A percentile compares a stretch with the other conserved stretches of the same genome.
Evolutionary conservation across 2,797 vertebrate species (phyloP).

Genomic region (Artibeus lituratus): DNA sequence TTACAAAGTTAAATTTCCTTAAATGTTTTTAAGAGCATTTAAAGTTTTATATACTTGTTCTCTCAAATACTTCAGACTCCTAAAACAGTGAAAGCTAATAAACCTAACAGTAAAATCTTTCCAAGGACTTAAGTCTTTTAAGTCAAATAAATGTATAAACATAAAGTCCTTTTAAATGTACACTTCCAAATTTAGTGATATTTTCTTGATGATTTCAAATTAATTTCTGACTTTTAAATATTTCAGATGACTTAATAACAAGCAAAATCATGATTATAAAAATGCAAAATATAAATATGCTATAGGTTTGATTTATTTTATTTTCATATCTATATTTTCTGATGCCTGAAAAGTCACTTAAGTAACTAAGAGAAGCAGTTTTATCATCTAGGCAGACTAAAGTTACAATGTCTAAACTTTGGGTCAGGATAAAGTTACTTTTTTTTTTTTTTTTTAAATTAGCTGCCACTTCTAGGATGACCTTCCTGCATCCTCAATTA

Average conservation of each 20-base stretch:
- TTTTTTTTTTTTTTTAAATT: conserved; percentile 52
- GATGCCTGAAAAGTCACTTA: background rate
- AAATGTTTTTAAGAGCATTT: background rate
- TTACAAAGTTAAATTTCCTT: background rate
- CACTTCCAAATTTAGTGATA: background rate
- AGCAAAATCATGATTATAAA: background rate
- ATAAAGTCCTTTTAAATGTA: conserved; percentile 12
- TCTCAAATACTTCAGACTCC: background rate
- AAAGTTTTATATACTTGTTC: background rate
- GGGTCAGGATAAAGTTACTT: background rate
- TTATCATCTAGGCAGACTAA: background rate
- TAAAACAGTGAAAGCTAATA: background rate
- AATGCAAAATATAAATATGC: background rate
- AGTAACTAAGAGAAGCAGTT: background rate
- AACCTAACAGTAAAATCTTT: background rate
- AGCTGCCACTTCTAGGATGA: background rate
- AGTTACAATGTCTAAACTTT: conserved; percentile 11
- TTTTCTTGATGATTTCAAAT: conserved; percentile 28
- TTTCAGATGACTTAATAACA: background rate
- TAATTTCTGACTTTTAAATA: conserved; percentile 21
- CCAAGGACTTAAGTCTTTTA: background rate
- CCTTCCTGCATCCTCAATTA: background rate
- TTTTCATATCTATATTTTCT: background rate
- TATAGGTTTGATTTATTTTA: background rate
- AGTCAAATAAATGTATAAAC: background rate